Base-by-base conservation (phyloP, 2,113 vertebrate genomes). In the Sisor rabdophorus region DNA sequence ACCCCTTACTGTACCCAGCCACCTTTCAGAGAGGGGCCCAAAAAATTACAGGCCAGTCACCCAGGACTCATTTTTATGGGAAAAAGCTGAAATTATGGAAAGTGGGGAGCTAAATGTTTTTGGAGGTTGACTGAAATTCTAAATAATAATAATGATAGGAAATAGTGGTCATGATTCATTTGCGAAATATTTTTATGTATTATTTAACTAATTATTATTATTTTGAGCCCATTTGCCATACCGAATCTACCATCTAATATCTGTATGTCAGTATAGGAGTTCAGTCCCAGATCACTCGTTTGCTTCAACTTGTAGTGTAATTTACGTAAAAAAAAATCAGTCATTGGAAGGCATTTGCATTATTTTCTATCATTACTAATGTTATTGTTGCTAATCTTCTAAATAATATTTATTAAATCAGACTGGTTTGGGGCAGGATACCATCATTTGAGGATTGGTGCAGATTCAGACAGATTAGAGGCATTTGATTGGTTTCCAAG, bases 1-100 rank as follows among this genome's bases (percentile, higher is more conserved):
- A 67, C 22, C 60, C 71, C 54, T 80, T 80, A 76, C 71, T 52
- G 64, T 78, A 79, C 68, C 54, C 65, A 73, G 53, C 47, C 71
- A 77, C 73, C 48, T 50, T n/a, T 32, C 77, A 65, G 71, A 58
- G 64, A 80, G 50, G 77, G 73, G 47, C 58, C 28, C 48, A 76
- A 54, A 61, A 65, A 84, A 47, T 56, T 24, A 68, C 70, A 84
- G 73, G 73, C 71, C 69, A 60, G 75, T 67, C 80, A 72, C 60
- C 53, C 69, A 77, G 76, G 79, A 84, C 76, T 68, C 24, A 55
- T 75, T 76, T 79, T 84, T 9, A 68, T 22, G 8, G 8, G 64
- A 71, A 36, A 55, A 61, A 68, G 71, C 47, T 30, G 76, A 64
- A 65, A 61, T 68, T 60, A 56, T 28, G 32, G 70, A 47, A 58